These are phyloP conservation scores for Macheiramphus alcinus DNA, from an alignment of 2,113 vertebrate species.

Conservation along the genomic window DNA sequence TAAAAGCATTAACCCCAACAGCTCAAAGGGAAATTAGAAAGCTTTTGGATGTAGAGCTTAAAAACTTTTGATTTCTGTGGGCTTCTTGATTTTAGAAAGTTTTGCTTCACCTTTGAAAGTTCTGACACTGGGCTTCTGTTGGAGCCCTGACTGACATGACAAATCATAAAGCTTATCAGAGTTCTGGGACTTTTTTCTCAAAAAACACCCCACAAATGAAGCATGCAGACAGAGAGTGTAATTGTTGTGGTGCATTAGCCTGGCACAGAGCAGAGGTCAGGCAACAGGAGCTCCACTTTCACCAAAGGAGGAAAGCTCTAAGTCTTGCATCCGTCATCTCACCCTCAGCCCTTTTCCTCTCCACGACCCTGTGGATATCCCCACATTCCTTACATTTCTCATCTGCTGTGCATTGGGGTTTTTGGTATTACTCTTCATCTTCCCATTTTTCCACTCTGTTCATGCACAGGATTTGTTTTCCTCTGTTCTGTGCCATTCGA, in stretches of 20 bases:
- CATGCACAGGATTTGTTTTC: background rate
- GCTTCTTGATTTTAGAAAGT: background rate
- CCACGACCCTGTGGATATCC: accelerated
- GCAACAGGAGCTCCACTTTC: background rate
- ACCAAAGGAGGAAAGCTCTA: background rate
- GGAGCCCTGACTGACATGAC: background rate
- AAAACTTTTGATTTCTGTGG: background rate
- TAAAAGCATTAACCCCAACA: background rate
- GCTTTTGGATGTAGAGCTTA: background rate
- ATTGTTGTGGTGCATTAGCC: background rate
- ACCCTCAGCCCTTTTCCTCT: background rate
- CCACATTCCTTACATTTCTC: background rate
- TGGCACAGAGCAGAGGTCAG: background rate
- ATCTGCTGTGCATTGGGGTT: accelerated
- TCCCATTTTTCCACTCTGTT: background rate
- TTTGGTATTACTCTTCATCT: background rate
- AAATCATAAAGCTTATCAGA: background rate
- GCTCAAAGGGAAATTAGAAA: background rate
- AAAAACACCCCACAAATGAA: background rate
- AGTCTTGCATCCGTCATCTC: background rate
- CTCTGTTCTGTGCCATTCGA: background rate
- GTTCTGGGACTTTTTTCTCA: background rate
- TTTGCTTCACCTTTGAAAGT: background rate
- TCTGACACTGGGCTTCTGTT: background rate
- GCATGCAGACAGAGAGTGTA: background rate